Base-by-base conservation (phyloP, 2,113 vertebrate species). In the Pandion haliaetus region DNA sequence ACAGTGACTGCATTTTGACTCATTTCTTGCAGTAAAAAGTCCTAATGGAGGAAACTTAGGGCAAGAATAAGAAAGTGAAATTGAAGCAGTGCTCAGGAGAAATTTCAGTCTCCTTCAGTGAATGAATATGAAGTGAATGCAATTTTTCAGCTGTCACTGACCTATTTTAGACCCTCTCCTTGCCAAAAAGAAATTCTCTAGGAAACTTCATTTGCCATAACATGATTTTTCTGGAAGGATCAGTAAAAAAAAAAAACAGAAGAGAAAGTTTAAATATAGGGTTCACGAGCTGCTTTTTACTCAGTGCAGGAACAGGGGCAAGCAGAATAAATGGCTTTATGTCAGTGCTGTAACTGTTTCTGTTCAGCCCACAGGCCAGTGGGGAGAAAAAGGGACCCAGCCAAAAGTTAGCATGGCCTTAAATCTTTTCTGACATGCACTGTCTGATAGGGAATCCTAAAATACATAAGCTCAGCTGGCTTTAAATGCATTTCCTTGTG, bases 141-240 rank as follows among this genome's bases (percentile, higher is more conserved):
- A 91, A 59, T 96, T 96, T 84, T 94, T 95, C 80, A 92, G 67
- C 92, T 93, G 70, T 66, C 83, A 50, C 34, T 92, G 94, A 94
- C 95, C 94, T 94, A 87, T 95, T 93, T 95, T 73, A 91, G 71
- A 95, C 82, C 45, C n/a, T 85, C 32, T 82, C 55, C 42, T 84
- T 77, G 45, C 42, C 67, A 84, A 94, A 94, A 90, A 65, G 77
- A 40, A 76, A 45, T 0, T 79, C 81, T 74, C 74, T 31, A 50
- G 32, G 70, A 96, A 96, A 87, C 32, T 95, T 80, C 66, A 76
- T 93, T 95, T 95, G 54, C 84, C 91, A 90, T 54, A 92, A 70
- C 45, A 62, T 38, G 50, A 82, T 87, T 96, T 94, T 97, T 93
- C 52, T 94, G 82, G 70, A 84, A 93, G 45, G 18, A 87, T 80